phyloP scores from a whole-genome alignment of 2,888 invertebrate genomes.

The Andrena flavipes region DNA sequence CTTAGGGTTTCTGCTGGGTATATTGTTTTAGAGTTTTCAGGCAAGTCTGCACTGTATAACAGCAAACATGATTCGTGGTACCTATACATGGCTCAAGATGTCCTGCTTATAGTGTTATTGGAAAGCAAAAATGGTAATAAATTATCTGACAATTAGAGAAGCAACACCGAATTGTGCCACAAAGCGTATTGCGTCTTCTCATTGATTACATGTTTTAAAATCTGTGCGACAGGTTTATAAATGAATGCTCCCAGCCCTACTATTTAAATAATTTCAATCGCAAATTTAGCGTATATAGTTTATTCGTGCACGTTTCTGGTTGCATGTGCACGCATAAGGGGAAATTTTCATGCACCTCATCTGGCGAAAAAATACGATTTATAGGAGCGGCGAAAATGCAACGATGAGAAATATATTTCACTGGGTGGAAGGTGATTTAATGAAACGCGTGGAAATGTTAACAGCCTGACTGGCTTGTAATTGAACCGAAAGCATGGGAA shows the following conservation, averaged over 20 bases:
- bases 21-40: no score
- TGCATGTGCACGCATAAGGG: constrained; percentile 4
- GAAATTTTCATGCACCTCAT: constrained; percentile 30
- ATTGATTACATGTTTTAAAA: neutral
- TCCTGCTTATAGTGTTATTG: no score
- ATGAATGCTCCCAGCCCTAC: constrained; percentile 6
- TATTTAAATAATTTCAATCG: constrained; percentile 30
- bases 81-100: no score
- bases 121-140: no score
- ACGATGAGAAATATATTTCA: constrained; percentile 41
- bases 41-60: no score
- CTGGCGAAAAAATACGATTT: constrained; percentile 18
- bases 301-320: constrained; percentile 15
- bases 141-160: no score
- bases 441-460: constrained; percentile 65
- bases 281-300: constrained; percentile 27
- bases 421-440: constrained; percentile 62
- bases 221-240: neutral
- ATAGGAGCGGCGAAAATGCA: constrained; percentile 7
- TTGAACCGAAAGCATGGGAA: constrained; percentile 70
- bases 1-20: no score
- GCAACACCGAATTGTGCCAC: no score
- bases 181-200: no score
- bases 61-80: no score
- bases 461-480: constrained; percentile 69